Conservation (phyloP, 2,888 invertebrate genomes). For the Trissoscelio sp. region DNA sequence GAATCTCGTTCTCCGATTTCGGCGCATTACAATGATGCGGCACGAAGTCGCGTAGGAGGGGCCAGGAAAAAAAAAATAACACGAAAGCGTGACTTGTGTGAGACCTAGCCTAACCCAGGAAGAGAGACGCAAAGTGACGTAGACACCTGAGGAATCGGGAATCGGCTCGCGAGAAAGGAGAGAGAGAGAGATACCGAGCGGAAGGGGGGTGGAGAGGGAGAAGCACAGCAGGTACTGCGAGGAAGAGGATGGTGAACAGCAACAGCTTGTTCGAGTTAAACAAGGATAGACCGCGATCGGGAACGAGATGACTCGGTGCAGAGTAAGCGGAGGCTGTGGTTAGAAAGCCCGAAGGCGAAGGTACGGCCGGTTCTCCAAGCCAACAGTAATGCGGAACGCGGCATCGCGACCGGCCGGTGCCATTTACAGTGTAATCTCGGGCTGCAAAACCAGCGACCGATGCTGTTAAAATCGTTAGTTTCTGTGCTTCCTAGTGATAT, state of each 20-base stretch:
- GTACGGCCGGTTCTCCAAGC: conserved; percentile 66
- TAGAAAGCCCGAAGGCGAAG: conserved; percentile 77
- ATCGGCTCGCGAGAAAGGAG: conserved; percentile 85
- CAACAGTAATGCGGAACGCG: conserved; percentile 64
- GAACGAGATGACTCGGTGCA: conserved; percentile 63
- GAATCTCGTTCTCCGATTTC: conserved; percentile 40
- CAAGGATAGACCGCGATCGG: conserved; percentile 36
- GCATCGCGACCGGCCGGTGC: conserved; percentile 66
- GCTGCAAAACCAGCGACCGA: neutral
- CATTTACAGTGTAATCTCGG: conserved; percentile 36
- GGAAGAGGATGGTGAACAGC: conserved; percentile 71
- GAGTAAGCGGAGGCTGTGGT: conserved; percentile 76
- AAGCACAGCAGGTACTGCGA: conserved; percentile 76
- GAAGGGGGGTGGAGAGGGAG: conserved; percentile 10
- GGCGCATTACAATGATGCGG: conserved; percentile 26
- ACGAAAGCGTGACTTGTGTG: conserved; percentile 47
- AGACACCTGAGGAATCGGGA: conserved; percentile 69
- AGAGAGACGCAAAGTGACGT: conserved; percentile 54
- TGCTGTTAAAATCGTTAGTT: conserved; percentile 16
- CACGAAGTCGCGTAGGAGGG: neutral
- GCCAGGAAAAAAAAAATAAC: conserved; percentile 12
- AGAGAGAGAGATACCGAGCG: conserved; percentile 72
- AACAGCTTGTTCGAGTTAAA: conserved; percentile 77
- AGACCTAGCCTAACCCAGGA: conserved; percentile 56
- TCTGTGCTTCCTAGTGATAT: no score